Conservation (phyloP, 1,140 invertebrate genomes). For the Spodoptera frugiperda region DNA sequence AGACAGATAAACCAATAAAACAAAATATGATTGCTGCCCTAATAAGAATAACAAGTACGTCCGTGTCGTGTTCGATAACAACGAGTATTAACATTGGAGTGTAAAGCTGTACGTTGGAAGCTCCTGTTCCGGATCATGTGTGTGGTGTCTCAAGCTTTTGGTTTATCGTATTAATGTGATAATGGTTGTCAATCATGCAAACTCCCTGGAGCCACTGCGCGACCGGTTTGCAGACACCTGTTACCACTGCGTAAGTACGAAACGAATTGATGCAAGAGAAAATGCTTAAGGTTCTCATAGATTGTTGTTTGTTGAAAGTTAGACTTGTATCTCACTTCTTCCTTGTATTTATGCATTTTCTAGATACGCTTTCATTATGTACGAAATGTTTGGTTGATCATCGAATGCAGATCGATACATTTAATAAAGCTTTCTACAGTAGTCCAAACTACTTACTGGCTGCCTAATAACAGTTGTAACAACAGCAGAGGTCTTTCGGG, state of each 20-base stretch:
- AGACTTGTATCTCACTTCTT: constrained; percentile 71
- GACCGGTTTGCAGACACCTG: constrained; percentile 76
- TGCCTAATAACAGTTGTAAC: constrained; percentile 57
- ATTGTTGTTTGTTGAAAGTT: constrained; percentile 77
- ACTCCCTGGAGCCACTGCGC: constrained; percentile 74
- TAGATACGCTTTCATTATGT: constrained; percentile 73
- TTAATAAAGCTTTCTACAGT: constrained; percentile 56
- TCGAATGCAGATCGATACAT: constrained; percentile 54
- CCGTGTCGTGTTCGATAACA: neutral
- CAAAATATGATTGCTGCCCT: neutral
- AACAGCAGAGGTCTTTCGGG: constrained; percentile 36
- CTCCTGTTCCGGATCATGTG: constrained; percentile 59
- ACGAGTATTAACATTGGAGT: constrained; percentile 11
- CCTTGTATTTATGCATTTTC: constrained; percentile 76
- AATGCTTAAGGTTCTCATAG: constrained; percentile 78
- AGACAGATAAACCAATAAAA: constrained; percentile 40
- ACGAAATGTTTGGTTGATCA: constrained; percentile 55
- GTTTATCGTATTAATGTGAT: constrained; percentile 84
- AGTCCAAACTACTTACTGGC: constrained; percentile 47
- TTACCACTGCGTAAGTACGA: constrained; percentile 81
- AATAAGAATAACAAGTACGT: neutral
- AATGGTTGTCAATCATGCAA: constrained; percentile 85
- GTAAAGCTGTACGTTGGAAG: constrained; percentile 61
- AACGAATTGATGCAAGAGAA: constrained; percentile 76
- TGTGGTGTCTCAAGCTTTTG: constrained; percentile 76